A percentile compares a stretch with the other conserved stretches of the same genome.
Evolutionary conservation across 2,797 vertebrate genomes (phyloP).

Genomic region (Enoplosus armatus): DNA sequence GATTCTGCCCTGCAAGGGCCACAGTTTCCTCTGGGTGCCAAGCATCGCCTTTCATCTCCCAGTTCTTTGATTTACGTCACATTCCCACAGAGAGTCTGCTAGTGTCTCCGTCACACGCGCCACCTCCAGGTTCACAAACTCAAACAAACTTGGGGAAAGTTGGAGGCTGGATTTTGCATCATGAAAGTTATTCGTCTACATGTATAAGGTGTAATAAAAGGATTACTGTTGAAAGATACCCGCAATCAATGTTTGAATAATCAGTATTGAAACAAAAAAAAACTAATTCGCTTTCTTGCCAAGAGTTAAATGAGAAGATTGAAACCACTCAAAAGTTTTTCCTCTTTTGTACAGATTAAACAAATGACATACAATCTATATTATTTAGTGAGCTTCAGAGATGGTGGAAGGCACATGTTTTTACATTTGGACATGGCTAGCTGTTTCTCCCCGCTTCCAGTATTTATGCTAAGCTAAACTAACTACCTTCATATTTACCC

Average conservation of each 20-base stretch:
- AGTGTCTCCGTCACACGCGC: conserved; percentile 31
- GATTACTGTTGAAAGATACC: background rate
- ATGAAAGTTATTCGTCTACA: background rate
- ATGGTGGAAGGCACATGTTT: background rate
- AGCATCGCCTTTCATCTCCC: conserved; percentile 70
- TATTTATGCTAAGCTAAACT: background rate
- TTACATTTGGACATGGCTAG: background rate
- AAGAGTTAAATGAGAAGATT: background rate
- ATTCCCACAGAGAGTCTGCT: conserved; percentile 57
- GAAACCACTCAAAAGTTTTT: too few relatives aligned
- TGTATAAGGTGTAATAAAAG: background rate
- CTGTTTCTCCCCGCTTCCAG: background rate
- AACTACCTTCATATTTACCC: background rate
- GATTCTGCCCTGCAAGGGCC: conserved; percentile 62
- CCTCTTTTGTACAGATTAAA: background rate
- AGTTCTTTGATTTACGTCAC: conserved; percentile 72
- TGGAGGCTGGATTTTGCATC: conserved; percentile 20
- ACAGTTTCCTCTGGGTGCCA: conserved; percentile 58
- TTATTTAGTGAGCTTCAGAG: background rate
- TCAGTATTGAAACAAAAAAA: background rate
- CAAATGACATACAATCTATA: too few relatives aligned
- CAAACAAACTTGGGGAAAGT: conserved; percentile 30
- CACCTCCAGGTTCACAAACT: conserved; percentile 52
- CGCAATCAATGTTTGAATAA: background rate
- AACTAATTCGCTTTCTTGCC: background rate